These are phyloP conservation scores for Blera fallax DNA, from an alignment of 2,888 invertebrate species.

Conservation along the genomic window DNA sequence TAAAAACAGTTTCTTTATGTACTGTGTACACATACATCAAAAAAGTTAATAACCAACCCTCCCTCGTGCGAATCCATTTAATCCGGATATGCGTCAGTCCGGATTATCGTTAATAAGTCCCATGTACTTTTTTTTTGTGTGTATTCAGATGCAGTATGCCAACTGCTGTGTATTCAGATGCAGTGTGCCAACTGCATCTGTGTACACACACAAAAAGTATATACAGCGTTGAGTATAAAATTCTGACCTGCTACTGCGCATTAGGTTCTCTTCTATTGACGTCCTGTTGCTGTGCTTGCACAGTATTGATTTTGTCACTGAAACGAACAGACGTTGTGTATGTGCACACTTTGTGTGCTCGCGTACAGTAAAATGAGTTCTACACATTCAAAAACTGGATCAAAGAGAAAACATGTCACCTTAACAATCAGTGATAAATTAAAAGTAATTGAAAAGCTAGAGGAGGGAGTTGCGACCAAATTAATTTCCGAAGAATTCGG, in stretches of 20 bases:
- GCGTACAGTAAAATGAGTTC: background rate
- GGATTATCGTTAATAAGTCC: background rate
- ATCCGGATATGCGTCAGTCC: constrained; percentile 18
- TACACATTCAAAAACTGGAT: constrained; percentile 23
- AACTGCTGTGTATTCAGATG: too few species aligned
- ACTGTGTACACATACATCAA: background rate
- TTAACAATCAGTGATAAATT: constrained; percentile 41
- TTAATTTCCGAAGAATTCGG: constrained; percentile 29
- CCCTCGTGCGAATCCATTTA: background rate
- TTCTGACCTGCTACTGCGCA: constrained; percentile 11
- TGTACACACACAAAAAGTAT: background rate
- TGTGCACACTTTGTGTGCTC: background rate
- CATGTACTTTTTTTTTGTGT: too few species aligned
- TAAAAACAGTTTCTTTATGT: background rate
- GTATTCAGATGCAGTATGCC: too few species aligned
- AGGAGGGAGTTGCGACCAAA: constrained; percentile 13
- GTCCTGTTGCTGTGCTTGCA: background rate
- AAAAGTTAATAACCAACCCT: background rate
- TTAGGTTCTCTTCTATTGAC: background rate
- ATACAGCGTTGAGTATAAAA: background rate
- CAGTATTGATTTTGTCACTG: constrained; percentile 40
- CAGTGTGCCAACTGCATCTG: background rate
- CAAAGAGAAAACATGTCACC: constrained; percentile 43
- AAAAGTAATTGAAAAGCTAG: constrained; percentile 43
- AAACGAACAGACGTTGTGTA: constrained; percentile 24